These are phyloP conservation scores for Nothobranchius furzeri DNA, from an alignment of 2,113 vertebrate genomes.

Conservation along the genomic window DNA sequence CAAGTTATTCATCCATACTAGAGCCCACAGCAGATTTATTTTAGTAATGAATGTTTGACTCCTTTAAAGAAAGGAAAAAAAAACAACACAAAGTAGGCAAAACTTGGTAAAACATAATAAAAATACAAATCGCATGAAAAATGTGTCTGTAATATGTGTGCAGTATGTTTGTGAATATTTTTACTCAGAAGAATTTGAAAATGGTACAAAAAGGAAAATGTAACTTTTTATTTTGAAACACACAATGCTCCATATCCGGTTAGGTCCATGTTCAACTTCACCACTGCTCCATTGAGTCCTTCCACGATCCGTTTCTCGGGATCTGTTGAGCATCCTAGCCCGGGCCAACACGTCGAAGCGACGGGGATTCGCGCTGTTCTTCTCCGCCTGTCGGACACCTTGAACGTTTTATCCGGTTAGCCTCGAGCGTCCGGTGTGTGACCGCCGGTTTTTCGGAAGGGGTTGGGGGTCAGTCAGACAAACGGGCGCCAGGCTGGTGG, in stretches of 20 bases:
- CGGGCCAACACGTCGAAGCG: constrained; percentile 26
- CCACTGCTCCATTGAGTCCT: neutral
- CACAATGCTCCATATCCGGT: neutral
- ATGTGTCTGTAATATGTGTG: too few relatives aligned
- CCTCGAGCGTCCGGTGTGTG: neutral
- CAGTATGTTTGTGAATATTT: too few relatives aligned
- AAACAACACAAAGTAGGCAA: too few relatives aligned
- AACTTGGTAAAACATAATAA: too few relatives aligned
- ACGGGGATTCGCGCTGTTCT: constrained; percentile 4
- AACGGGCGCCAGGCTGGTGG: constrained; percentile 12
- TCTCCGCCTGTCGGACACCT: constrained; percentile 25
- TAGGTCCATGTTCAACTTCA: neutral
- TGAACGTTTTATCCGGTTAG: neutral
- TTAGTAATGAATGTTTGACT: too few relatives aligned
- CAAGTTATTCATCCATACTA: too few relatives aligned
- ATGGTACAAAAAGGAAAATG: too few relatives aligned
- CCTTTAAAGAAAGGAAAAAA: too few relatives aligned
- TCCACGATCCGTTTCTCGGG: constrained; percentile 11
- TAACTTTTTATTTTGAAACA: constrained; percentile 47
- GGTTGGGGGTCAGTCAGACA: constrained; percentile 18
- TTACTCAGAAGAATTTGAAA: too few relatives aligned
- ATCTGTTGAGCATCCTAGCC: constrained; percentile 58
- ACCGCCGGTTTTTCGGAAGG: constrained; percentile 5
- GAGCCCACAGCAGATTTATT: too few relatives aligned
- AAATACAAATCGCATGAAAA: too few relatives aligned